Evolutionary conservation across 1,140 invertebrate genomes (phyloP).

Genomic region (Adelges cooleyi): DNA sequence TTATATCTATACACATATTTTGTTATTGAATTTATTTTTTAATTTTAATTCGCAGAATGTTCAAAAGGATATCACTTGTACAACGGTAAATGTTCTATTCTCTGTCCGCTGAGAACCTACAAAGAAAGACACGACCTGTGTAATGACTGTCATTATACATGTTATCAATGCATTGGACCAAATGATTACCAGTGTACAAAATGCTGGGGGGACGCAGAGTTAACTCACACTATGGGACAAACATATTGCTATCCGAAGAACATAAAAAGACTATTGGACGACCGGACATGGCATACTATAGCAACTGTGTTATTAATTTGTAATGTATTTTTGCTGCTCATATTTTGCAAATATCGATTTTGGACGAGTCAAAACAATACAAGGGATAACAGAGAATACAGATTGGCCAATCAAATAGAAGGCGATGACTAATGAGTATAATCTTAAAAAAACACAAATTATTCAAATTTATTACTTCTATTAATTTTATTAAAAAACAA

Average conservation of each 20-base stretch:
- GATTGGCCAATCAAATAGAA: slow-evolving; percentile 10
- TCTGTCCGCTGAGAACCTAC: slow-evolving; percentile 39
- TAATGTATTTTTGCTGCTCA: slow-evolving; percentile 12
- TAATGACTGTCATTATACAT: slow-evolving; percentile 47
- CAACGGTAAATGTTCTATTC: slow-evolving; percentile 38
- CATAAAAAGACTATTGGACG: slow-evolving; percentile 9
- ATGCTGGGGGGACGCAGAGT: slow-evolving; percentile 43
- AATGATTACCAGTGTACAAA: slow-evolving; percentile 45
- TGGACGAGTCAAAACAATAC: background rate
- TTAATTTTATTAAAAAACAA: too few species aligned
- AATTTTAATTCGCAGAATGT: slow-evolving; percentile 41
- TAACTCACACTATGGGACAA: slow-evolving; percentile 16
- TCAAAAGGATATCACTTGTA: slow-evolving; percentile 35
- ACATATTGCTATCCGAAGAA: slow-evolving; percentile 29
- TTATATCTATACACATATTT: too few species aligned
- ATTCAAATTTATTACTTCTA: too few species aligned
- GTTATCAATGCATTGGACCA: slow-evolving; percentile 44
- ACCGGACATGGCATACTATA: slow-evolving; percentile 24
- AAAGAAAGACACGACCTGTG: slow-evolving; percentile 33
- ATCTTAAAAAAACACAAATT: background rate
- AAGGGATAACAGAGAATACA: background rate
- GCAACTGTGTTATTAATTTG: background rate
- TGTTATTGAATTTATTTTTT: too few species aligned
- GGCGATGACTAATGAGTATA: background rate
- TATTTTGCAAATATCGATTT: slow-evolving; percentile 4